These are phyloP conservation scores for Eurypyga helias DNA, from an alignment of 2,113 vertebrate genomes.

Conservation along the genomic window DNA sequence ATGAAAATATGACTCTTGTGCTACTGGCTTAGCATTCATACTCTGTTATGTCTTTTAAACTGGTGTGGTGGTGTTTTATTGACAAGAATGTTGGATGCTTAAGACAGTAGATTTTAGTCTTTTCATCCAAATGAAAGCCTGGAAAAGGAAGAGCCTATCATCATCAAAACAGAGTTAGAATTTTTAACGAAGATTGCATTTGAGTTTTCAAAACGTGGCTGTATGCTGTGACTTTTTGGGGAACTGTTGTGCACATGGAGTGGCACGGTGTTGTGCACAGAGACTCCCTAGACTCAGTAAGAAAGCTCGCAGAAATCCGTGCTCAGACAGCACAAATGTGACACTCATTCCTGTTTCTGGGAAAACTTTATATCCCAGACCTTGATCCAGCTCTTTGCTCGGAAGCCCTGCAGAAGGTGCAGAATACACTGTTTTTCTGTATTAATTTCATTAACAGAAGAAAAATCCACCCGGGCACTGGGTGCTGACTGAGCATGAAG, in stretches of 20 bases:
- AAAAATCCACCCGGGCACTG: not conserved
- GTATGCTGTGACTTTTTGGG: not conserved
- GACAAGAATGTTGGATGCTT: not conserved
- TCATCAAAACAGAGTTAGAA: not conserved
- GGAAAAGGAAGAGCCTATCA: not conserved
- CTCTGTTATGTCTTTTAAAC: not conserved
- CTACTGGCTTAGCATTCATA: not conserved
- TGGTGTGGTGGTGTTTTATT: not conserved
- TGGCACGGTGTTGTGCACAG: accelerated
- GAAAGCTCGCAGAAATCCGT: not conserved
- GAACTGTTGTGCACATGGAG: not conserved
- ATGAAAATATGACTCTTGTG: not conserved
- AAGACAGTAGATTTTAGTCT: not conserved
- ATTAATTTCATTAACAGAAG: not conserved
- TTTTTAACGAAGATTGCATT: not conserved
- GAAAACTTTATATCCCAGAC: not conserved
- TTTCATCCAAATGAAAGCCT: not conserved
- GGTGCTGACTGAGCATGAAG: not conserved
- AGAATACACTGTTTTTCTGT: not conserved
- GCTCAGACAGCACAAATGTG: not conserved
- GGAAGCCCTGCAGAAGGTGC: not conserved
- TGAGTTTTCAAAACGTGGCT: not conserved
- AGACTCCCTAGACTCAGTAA: not conserved
- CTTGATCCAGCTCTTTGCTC: not conserved
- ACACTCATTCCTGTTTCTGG: not conserved